These are phyloP conservation scores for Zosterops borbonicus DNA, from an alignment of 2,113 vertebrate species.

Conservation along the genomic window DNA sequence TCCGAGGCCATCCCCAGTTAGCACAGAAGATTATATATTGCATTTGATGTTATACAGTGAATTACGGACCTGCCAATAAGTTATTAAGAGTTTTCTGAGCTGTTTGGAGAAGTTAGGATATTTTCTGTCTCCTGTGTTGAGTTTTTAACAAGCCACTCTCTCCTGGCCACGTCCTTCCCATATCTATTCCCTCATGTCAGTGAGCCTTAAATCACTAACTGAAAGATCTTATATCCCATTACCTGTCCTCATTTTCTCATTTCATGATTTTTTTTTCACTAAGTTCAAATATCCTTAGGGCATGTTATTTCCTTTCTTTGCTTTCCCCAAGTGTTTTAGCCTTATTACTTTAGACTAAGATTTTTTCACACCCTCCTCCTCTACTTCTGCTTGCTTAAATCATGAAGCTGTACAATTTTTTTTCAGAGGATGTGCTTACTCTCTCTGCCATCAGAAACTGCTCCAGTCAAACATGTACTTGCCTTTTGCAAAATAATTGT, in stretches of 20 bases:
- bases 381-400: neutral
- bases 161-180: neutral
- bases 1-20: neutral
- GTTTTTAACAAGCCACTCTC: neutral
- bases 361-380: neutral
- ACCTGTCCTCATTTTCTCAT: neutral
- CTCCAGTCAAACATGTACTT: neutral
- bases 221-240: neutral
- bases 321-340: neutral
- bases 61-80: neutral
- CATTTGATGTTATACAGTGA: neutral
- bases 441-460: neutral
- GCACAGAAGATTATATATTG: neutral
- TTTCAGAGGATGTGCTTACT: neutral
- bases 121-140: neutral
- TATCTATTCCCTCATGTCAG: neutral
- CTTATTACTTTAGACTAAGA: neutral
- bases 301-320: neutral
- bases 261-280: neutral
- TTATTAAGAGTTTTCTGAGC: neutral
- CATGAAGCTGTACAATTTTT: neutral
- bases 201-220: neutral
- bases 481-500: neutral
- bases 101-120: neutral
- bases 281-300: neutral